Conservation (phyloP, 2,113 vertebrate species). For the Lynx canadensis region DNA sequence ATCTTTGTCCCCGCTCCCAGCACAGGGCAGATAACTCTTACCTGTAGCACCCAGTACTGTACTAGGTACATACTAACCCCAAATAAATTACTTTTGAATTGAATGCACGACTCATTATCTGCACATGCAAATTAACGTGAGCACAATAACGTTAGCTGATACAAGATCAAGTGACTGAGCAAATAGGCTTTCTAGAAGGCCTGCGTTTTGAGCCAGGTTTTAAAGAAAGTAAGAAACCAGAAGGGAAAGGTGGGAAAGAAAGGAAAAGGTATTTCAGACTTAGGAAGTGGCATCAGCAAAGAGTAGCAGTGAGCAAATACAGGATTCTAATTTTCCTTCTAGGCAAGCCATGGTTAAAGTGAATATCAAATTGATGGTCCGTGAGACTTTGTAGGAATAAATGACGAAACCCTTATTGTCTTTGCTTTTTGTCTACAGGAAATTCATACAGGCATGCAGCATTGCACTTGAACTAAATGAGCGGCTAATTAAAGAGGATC, state of each 20-base stretch:
- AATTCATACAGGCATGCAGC: conserved; percentile 95
- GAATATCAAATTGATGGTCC: neutral
- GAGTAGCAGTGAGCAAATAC: neutral
- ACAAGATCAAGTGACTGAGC: neutral
- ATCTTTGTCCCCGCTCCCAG: neutral
- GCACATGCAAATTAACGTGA: neutral
- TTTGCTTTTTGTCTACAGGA: conserved; percentile 84
- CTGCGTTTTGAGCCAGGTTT: conserved; percentile 15
- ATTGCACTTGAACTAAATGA: conserved; percentile 97
- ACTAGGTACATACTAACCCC: neutral
- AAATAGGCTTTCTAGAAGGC: neutral
- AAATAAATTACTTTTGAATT: conserved; percentile 30
- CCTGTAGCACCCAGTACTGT: neutral
- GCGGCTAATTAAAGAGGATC: conserved; percentile 97
- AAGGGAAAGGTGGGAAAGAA: neutral
- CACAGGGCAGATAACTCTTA: neutral
- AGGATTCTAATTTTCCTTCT: neutral
- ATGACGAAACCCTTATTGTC: neutral
- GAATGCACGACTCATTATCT: conserved; percentile 1
- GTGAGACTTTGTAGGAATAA: neutral
- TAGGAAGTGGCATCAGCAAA: neutral
- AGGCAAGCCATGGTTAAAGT: neutral
- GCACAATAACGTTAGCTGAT: neutral
- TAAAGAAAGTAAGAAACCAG: conserved; percentile 12
- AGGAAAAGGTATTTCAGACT: neutral